phyloP scores from a whole-genome alignment of 2,888 invertebrate species.

The Drosophila flavopinicola region DNA sequence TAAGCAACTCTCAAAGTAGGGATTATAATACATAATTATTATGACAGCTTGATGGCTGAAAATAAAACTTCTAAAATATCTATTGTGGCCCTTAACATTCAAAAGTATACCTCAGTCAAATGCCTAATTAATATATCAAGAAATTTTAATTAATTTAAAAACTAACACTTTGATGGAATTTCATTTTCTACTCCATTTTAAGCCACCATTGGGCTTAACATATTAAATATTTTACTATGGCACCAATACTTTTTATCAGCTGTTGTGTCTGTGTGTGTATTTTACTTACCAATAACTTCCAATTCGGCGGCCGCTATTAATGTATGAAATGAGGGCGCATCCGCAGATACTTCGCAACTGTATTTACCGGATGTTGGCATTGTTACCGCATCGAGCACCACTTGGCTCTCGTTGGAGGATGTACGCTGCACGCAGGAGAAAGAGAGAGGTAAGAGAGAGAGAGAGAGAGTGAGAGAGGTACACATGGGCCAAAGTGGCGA shows the following conservation, averaged over 20 bases:
- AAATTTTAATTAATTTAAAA: constrained; percentile 3
- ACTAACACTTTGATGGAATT: background rate
- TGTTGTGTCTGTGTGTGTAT: constrained; percentile 11
- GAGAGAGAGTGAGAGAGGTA: constrained; percentile 14
- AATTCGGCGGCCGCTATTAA: constrained; percentile 84
- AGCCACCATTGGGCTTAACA: background rate
- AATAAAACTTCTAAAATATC: no score
- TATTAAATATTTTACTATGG: constrained; percentile 16
- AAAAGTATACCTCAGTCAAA: no score
- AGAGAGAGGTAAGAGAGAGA: background rate
- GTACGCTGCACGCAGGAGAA: constrained; percentile 59
- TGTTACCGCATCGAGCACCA: constrained; percentile 82
- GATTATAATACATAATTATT: no score
- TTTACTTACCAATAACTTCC: constrained; percentile 84
- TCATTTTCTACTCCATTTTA: background rate
- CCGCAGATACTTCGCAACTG: constrained; percentile 84
- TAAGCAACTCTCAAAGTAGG: no score
- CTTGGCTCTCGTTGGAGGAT: constrained; percentile 84
- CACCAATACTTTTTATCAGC: constrained; percentile 11
- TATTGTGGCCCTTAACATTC: no score
- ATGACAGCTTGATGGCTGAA: no score
- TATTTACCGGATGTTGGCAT: constrained; percentile 83
- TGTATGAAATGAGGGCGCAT: constrained; percentile 85
- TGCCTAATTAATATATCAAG: no score
- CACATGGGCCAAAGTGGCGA: constrained; percentile 3